Percentiles rank a stretch among this genome's conserved stretches.
Evolutionary conservation across 2,888 invertebrate genomes (phyloP).

Genomic region (Orthonevra nobilis): DNA sequence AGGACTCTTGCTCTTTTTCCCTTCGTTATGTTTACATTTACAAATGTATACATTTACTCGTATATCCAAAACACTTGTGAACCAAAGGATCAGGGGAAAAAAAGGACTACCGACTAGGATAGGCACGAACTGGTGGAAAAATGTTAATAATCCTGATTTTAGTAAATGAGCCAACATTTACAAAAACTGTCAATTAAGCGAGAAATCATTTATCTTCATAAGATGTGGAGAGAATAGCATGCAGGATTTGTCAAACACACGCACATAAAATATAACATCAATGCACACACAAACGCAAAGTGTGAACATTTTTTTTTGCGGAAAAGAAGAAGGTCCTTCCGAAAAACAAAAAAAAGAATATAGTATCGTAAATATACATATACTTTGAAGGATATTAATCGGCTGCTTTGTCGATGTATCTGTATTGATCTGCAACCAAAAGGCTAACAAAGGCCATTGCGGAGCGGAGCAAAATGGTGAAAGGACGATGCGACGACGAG

Average conservation of each 20-base stretch:
- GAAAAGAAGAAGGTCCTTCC: not conserved
- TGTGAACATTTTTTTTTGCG: not conserved
- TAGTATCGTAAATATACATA: not conserved
- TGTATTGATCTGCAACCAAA: slow-evolving; percentile 35
- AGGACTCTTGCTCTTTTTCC: not conserved
- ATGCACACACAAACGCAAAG: not conserved
- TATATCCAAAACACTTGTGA: not conserved
- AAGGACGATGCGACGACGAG: not conserved
- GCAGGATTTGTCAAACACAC: slow-evolving; percentile 1
- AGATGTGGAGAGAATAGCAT: slow-evolving; percentile 24
- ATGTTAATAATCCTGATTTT: slow-evolving; percentile 51
- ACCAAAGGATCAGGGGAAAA: not conserved
- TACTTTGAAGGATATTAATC: slow-evolving; percentile 47
- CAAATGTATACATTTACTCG: not conserved
- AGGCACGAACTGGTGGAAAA: slow-evolving; percentile 3
- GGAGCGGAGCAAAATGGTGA: not conserved
- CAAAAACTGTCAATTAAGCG: slow-evolving; percentile 50
- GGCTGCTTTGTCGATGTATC: slow-evolving; percentile 30
- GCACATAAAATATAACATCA: not conserved
- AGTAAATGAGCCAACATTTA: slow-evolving; percentile 54
- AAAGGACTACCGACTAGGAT: not conserved
- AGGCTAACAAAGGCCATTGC: not conserved
- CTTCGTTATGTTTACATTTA: not conserved
- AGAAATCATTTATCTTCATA: slow-evolving; percentile 54
- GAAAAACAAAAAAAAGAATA: not conserved